These are phyloP conservation scores for Myrmophylax atrothorax DNA, from an alignment of 2,113 vertebrate genomes.

Conservation along the genomic window DNA sequence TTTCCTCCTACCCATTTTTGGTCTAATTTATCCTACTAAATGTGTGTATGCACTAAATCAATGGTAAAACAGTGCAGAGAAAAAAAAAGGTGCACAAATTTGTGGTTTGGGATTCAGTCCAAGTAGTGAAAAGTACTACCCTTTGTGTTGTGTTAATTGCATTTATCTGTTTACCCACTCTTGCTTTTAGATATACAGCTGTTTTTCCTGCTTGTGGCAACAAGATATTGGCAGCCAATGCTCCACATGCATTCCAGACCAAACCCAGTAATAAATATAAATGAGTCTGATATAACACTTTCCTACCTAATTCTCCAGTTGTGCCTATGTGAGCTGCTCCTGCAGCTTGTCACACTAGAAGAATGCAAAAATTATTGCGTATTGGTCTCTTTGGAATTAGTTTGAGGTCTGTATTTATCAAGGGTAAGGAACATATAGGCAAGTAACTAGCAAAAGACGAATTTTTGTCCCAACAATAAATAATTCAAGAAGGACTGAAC, in stretches of 20 bases:
- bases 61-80: not conserved
- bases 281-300: not conserved
- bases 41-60: not conserved
- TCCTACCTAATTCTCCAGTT: not conserved
- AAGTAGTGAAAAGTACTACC: not conserved
- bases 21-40: not conserved
- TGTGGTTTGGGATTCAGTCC: not conserved
- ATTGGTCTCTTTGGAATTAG: not conserved
- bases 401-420: not conserved
- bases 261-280: not conserved
- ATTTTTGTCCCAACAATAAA: not conserved
- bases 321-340: not conserved
- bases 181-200: not conserved
- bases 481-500: not conserved
- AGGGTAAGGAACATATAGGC: not conserved
- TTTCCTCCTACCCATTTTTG: not conserved
- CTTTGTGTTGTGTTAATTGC: not conserved
- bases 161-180: not conserved
- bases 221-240: not conserved
- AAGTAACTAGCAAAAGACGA: not conserved
- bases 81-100: not conserved
- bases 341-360: not conserved
- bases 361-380: not conserved
- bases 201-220: not conserved
- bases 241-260: not conserved